Conservation (phyloP, 2,797 vertebrate species). For the Mus minutoides region DNA sequence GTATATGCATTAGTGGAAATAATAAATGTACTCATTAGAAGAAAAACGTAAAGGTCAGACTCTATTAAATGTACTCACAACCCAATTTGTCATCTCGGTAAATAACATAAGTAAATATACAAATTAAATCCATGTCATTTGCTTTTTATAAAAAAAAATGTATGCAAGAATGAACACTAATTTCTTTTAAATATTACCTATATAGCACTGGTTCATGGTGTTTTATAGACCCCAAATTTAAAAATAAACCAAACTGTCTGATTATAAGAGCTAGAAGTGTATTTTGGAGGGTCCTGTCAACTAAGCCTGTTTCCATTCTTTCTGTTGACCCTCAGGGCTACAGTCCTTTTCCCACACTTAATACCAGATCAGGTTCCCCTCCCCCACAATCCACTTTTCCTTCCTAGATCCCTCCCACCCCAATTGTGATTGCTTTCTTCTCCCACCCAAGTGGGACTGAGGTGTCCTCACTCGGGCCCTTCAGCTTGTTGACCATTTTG, state of each 20-base stretch:
- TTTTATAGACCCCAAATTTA: neutral
- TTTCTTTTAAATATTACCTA: slow-evolving; percentile 54
- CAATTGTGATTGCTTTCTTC: no score
- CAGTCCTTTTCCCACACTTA: no score
- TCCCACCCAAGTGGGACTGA: no score
- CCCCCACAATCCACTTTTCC: no score
- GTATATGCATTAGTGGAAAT: slow-evolving; percentile 8
- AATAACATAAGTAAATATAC: slow-evolving; percentile 60
- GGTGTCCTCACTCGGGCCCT: no score
- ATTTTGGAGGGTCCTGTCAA: no score
- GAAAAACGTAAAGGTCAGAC: slow-evolving; percentile 48
- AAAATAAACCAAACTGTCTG: neutral
- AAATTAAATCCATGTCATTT: slow-evolving; percentile 36
- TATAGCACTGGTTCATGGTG: neutral
- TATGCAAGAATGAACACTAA: neutral
- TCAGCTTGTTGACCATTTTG: no score
- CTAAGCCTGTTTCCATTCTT: no score
- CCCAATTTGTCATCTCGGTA: slow-evolving; percentile 50
- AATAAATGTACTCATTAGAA: slow-evolving; percentile 59
- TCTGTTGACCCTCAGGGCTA: no score
- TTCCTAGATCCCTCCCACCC: no score
- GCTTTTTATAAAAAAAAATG: neutral
- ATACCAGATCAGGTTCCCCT: no score
- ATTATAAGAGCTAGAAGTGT: neutral
- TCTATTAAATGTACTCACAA: slow-evolving; percentile 60